Evolutionary conservation across 1,140 invertebrate species (phyloP), one percentile per base, ranked within the genome.

Genomic region (Eupristina koningsbergeri): DNA sequence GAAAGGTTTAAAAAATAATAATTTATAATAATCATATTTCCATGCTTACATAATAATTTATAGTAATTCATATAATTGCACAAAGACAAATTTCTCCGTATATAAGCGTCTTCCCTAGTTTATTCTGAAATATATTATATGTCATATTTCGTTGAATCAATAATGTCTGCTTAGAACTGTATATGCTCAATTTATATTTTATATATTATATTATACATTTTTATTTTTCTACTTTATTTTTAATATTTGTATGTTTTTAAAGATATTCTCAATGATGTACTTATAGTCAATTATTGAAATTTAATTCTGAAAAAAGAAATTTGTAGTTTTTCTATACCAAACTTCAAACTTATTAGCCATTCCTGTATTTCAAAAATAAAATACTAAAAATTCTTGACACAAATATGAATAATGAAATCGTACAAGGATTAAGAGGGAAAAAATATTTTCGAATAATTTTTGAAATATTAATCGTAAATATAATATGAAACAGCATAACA

Each of bases 21-120:
- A 75, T 0, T 22, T 53, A 75, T 41, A 75, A 81, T 75, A 13
- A 29, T 58, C 45, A 71, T 39, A 17, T 29, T 73, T 31, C 73
- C 6, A 50, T 50, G 50, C 69, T 41, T 58, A 50, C 2, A 53
- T 7, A 17, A 36, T 26, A 50, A 36, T 53, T 53, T n/a, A n/a
- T n/a, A n/a, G n/a, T n/a, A n/a, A n/a, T n/a, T n/a, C n/a, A n/a
- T n/a, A n/a, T n/a, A n/a, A n/a, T n/a, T n/a, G n/a, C n/a, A n/a
- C n/a, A 31, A 36, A 71, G 36, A 31, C 6, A 31, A 80, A 3
- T 58, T 58, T 58, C 3, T 58, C 26, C 26, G 5, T 2, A 58
- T 58, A 58, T 58, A 58, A 58, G 1, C 26, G 53, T 58, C 26
- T 26, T 58, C 47, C 47, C 9, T 50, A 58, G 22, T 58, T 26